Base-by-base conservation (phyloP, 2,797 vertebrate species). In the Tiaroga cobitis region DNA sequence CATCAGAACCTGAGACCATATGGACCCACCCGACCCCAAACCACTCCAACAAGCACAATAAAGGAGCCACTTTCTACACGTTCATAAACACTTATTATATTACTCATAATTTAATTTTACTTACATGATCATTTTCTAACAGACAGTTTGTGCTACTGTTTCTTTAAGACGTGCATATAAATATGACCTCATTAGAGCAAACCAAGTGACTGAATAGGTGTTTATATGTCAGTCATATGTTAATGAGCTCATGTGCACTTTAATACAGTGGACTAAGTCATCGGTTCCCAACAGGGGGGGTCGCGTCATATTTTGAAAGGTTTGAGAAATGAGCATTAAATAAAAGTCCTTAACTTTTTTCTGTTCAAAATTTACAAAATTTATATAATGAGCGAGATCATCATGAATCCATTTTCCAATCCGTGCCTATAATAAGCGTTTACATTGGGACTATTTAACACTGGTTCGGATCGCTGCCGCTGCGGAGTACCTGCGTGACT, bases 1-100 rank as follows among this genome's bases (percentile, higher is more conserved):
- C 94, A 94, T 90, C 93, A 90, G 88, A 77, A 65, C 90, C 85
- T 80, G 89, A 92, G 90, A 92, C 91, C 92, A 92, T 90, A 81
- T 92, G 91, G 91, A 92, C 88, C 85, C 61, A 6, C 13, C 3
- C 2, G 43, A 65, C 26, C 19, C 13, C 80, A 43, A 54, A 37
- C 29, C 34, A 11, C 8, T 37, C 21, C 75, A 77, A 16, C 32
- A 76, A 56, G 54, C 54, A n/a, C n/a, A n/a, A n/a, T n/a, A n/a
- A n/a, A n/a, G n/a, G n/a, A 21, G 74, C 1, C 51, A 39, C 75
- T 76, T 76, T 39, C 51, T 37, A 11, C 5, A 19, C n/a, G 10
- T 74, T 46, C 2, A 0, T 29, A 49, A 75, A 75, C 29, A 11
- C 43, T 29, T 6, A 70, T n/a, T 10, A 26, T 43, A 49, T 49